phyloP scores from a whole-genome alignment of 2,797 vertebrate species.

The Hydrophis major region DNA sequence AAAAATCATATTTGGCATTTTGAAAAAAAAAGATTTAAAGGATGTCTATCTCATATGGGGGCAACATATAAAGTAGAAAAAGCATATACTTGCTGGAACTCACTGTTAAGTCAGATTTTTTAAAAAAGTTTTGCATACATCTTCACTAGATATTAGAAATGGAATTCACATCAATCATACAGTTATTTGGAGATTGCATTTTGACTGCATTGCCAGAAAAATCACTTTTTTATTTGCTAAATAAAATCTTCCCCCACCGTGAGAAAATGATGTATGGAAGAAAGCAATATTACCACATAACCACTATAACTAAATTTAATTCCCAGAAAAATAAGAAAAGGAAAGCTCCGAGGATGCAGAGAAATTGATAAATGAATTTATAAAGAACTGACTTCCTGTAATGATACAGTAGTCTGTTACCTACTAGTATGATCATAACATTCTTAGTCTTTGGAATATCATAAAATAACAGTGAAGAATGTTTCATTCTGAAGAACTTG shows the following conservation, averaged over 20 bases:
- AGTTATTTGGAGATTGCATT: constrained; percentile 20
- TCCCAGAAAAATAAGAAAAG: constrained; percentile 5
- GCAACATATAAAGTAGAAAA: not conserved
- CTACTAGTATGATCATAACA: constrained; percentile 3
- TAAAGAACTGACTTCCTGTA: constrained; percentile 24
- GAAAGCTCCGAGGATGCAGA: constrained; percentile 5
- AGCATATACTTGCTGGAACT: not conserved
- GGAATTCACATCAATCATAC: constrained; percentile 13
- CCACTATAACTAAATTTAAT: constrained; percentile 22
- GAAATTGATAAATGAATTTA: constrained; percentile 25
- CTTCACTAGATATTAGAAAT: constrained; percentile 4
- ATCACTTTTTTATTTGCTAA: constrained; percentile 24
- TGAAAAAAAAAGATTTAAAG: not conserved
- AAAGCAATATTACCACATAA: constrained; percentile 20
- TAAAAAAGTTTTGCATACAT: not conserved
- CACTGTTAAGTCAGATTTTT: not conserved
- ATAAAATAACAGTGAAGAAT: not conserved
- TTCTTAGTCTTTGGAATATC: not conserved
- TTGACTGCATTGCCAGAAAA: constrained; percentile 20
- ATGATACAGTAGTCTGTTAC: constrained; percentile 8
- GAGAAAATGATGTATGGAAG: constrained; percentile 19
- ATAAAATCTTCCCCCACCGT: constrained; percentile 11
- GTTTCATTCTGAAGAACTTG: not conserved
- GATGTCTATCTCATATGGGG: not conserved
- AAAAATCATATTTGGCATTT: not conserved